Percentiles rank a stretch among this genome's conserved stretches.
Conservation (phyloP, 2,113 vertebrate genomes). For the Aphelocoma coerulescens region DNA sequence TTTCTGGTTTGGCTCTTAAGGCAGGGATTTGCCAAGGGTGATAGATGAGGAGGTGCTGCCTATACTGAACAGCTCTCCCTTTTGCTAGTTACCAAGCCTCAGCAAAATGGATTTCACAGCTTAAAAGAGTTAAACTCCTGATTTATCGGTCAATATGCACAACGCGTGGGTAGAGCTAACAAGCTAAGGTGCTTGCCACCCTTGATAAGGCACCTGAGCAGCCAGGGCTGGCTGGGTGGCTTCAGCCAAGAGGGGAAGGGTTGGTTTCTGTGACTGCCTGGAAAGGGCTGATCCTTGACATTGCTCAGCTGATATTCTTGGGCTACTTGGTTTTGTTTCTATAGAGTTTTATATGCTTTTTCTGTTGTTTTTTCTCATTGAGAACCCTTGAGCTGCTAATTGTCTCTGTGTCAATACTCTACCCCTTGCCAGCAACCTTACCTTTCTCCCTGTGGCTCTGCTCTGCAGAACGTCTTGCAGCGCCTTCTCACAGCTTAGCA, state of each 20-base stretch:
- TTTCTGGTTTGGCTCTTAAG: neutral
- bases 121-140: neutral
- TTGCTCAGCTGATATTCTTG: neutral
- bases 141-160: neutral
- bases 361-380: neutral
- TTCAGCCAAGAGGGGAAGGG: neutral
- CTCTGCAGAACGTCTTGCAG: neutral
- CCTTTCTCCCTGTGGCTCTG: neutral
- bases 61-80: neutral
- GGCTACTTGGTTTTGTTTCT: neutral
- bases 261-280: neutral
- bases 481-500: neutral
- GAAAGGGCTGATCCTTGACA: neutral
- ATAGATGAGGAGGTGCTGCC: neutral
- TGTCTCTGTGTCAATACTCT: neutral
- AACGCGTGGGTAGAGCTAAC: neutral
- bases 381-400: neutral
- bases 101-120: neutral
- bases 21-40: neutral
- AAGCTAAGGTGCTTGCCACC: neutral
- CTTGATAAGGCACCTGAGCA: neutral
- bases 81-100: neutral
- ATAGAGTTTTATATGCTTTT: neutral
- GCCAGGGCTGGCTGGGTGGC: neutral
- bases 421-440: neutral